Evolutionary conservation across 2,113 vertebrate genomes (phyloP), one percentile per base, ranked within the genome.

Genomic region (Labrus mixtus): DNA sequence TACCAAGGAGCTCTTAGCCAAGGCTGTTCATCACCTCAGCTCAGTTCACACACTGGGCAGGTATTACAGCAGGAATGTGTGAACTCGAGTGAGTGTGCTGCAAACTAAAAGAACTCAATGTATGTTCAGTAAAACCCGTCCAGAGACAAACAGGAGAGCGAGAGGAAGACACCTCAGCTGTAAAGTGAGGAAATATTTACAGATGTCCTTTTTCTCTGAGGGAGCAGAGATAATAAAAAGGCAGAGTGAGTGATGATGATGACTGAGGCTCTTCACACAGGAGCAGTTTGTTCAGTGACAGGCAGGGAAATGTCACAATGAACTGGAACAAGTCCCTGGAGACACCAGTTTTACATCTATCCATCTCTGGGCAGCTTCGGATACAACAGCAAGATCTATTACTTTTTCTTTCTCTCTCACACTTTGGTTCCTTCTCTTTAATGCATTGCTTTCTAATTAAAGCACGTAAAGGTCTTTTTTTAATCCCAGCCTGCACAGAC

Each of bases 261-360:
- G 3, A 29, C n/a, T 22, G 57, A 73, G 39, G 58, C 62, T 45
- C 43, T 43, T 76, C 64, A 48, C 58, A 68, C 22, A 53, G 81
- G 58, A 71, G 76, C 79, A 59, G 76, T 78, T 80, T 84, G 78
- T 57, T 84, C 73, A 54, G 6, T 62, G 61, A 59, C 58, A 62
- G 2, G 0, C 68, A 29, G 61, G 64, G 36, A 84, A 82, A 87
- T 85, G 75, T 81, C 75, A 79, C 76, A 17, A 61, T 85, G 73
- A 88, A 85, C 62, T 85, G 78, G 84, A 87, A 79, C 85, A 55
- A 79, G 78, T 80, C 85, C 67, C 81, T 19, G 62, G 12, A 56
- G 83, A 83, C 53, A 50, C 12, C 10, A 12, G 68, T 59, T 74
- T 78, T 65, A 63, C 22, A 76, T 75, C 48, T 50, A 20, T 51